A percentile compares a stretch with the other conserved stretches of the same genome.
Evolutionary conservation across 1,140 invertebrate genomes (phyloP).

Genomic region (Olivierus martensii): DNA sequence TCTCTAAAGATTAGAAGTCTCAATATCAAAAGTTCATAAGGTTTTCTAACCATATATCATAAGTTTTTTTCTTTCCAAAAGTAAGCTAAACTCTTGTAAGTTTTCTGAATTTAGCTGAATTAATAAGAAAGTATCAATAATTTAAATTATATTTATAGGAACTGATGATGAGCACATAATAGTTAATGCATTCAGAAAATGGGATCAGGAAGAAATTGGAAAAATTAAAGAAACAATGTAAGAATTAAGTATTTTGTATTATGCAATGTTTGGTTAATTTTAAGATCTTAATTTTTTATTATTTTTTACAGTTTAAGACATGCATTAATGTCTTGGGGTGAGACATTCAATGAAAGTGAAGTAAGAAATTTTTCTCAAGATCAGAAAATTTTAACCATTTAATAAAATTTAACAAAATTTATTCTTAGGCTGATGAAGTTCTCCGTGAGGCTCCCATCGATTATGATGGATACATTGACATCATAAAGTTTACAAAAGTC

Average conservation of each 20-base stretch:
- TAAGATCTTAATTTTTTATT: no score
- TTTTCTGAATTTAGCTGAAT: no score
- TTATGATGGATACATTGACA: conserved; percentile 21
- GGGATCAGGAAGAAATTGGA: conserved; percentile 40
- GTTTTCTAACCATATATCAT: no score
- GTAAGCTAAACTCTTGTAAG: no score
- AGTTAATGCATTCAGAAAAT: conserved; percentile 43
- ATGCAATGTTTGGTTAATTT: no score
- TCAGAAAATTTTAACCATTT: neutral
- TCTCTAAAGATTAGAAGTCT: no score
- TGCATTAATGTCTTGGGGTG: conserved; percentile 12
- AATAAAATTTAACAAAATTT: neutral
- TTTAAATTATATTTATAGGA: conserved; percentile 26
- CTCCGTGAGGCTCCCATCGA: conserved; percentile 22
- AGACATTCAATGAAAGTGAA: conserved; percentile 16
- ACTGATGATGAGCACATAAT: conserved; percentile 45
- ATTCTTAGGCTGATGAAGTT: conserved; percentile 14
- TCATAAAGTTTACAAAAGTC: conserved; percentile 14
- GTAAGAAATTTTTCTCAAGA: neutral
- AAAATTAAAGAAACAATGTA: conserved; percentile 36
- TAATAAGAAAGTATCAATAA: no score
- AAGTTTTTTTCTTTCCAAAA: no score
- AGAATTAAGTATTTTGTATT: no score
- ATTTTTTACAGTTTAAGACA: conserved; percentile 14
- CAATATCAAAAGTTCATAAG: no score